Evolutionary conservation across 1,140 invertebrate genomes (phyloP).

Genomic region (Nephotettix cincticeps): DNA sequence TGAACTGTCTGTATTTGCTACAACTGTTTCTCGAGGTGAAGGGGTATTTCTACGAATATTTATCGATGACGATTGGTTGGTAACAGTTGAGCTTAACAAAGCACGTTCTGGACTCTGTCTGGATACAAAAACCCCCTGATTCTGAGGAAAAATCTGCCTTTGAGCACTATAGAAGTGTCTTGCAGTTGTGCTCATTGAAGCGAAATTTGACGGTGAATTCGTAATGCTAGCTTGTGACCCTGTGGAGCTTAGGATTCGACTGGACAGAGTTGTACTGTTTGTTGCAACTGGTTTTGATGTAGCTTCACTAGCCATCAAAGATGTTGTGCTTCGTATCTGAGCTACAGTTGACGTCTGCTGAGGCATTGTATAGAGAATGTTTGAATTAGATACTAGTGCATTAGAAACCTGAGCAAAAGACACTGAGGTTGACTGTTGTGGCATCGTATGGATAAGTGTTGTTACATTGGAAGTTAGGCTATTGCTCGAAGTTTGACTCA

Average conservation of each 20-base stretch:
- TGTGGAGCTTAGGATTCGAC: no score
- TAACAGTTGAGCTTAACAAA: neutral
- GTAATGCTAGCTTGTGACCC: no score
- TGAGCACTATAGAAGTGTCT: no score
- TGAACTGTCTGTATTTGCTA: conserved; percentile 1
- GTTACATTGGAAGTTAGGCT: neutral
- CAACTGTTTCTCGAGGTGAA: conserved; percentile 5
- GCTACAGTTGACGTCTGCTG: no score
- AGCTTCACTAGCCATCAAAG: no score
- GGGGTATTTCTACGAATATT: neutral
- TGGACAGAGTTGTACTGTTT: no score
- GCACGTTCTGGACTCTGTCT: neutral
- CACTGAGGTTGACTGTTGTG: conserved; percentile 4
- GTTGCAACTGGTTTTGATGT: neutral
- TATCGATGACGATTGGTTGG: neutral
- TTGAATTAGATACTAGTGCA: neutral
- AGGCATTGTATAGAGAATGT: no score
- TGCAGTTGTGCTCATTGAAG: neutral
- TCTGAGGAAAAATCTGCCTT: conserved; percentile 3
- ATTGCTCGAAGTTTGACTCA: neutral
- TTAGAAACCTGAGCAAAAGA: neutral
- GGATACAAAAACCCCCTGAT: neutral
- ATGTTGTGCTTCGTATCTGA: no score
- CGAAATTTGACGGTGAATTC: no score
- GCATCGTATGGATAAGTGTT: neutral